Evolutionary conservation across 2,113 vertebrate species (phyloP), one percentile per base, ranked within the genome.

Genomic region (Micromys minutus): DNA sequence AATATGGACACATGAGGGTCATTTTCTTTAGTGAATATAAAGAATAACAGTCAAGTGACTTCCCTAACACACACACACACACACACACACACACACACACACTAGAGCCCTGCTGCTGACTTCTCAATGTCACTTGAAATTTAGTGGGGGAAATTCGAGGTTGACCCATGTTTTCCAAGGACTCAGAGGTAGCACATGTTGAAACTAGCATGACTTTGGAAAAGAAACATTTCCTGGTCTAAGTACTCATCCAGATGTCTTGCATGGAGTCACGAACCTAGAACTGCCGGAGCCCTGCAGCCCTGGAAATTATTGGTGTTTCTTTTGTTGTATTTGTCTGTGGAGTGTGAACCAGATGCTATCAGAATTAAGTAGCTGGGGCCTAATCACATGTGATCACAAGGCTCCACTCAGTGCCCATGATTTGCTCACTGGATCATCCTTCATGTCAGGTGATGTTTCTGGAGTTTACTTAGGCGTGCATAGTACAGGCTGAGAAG

Each of bases 11-110:
- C 97, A 94, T 47, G 83, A 98, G 79, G 79, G 95, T 97, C 98
- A 97, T 94, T 98, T 98, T 98, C 98, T 98, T 90, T 97, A 97
- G 98, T 69, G 89, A 97, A 97, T 95, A 67, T 83, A 93, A 96
- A 92, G 89, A 96, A 63, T 75, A 94, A 95, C 72, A 92, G 93
- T 91, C 71, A 42, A 76, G 90, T 97, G 98, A 96, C 87, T 93
- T 96, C 89, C 4, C 83, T 97, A 97, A 97, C 52, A 69, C 31
- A 63, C 34, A 86, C 29, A 79, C 42, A 77, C n/a, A 83, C 39
- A 50, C 24, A 63, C n/a, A 61, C 52, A 45, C 57, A 65, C 47
- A 79, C 50, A 85, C 93, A 71, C 17, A 97, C 97, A 98, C 98
- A 98, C 98, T 98, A n/a, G 97, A 97, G 95, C 6, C n/a, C 95